Evolutionary conservation across 2,888 invertebrate species (phyloP).

Genomic region (Spisula solida): DNA sequence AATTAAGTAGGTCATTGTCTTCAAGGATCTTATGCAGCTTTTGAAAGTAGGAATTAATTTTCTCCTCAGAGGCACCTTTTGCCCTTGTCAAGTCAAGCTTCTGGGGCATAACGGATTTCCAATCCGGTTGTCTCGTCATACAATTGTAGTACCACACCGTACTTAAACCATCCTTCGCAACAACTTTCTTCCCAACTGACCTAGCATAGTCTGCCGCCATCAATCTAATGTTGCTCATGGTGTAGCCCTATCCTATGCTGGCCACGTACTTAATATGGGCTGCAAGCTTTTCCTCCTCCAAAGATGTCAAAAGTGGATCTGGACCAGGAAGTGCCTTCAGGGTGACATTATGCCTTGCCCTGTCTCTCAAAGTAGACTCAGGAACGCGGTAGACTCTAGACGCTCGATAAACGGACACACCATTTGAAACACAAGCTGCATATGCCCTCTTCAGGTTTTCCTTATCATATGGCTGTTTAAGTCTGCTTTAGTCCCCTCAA

Average conservation of each 20-base stretch:
- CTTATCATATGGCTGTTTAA: constrained; percentile 17
- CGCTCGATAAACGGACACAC: not conserved
- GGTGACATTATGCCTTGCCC: not conserved
- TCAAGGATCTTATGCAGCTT: not conserved
- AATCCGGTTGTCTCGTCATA: not conserved
- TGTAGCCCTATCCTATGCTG: not conserved
- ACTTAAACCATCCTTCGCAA: not conserved
- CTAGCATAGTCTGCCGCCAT: not conserved
- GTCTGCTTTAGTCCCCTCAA: constrained; percentile 17
- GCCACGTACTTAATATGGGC: not conserved
- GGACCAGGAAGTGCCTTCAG: not conserved
- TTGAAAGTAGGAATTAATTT: not conserved
- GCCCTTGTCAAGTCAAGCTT: not conserved
- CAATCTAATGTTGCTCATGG: not conserved
- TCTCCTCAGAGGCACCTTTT: not conserved
- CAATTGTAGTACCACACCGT: not conserved
- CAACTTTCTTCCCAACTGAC: not conserved
- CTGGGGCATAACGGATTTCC: not conserved
- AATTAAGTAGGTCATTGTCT: not conserved
- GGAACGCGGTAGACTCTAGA: not conserved
- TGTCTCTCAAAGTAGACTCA: constrained; percentile 15
- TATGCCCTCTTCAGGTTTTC: not conserved
- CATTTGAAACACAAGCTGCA: no score
- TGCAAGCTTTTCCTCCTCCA: not conserved
- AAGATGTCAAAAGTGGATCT: not conserved